phyloP scores from a whole-genome alignment of 2,113 vertebrate genomes.

The Picathartes gymnocephalus region DNA sequence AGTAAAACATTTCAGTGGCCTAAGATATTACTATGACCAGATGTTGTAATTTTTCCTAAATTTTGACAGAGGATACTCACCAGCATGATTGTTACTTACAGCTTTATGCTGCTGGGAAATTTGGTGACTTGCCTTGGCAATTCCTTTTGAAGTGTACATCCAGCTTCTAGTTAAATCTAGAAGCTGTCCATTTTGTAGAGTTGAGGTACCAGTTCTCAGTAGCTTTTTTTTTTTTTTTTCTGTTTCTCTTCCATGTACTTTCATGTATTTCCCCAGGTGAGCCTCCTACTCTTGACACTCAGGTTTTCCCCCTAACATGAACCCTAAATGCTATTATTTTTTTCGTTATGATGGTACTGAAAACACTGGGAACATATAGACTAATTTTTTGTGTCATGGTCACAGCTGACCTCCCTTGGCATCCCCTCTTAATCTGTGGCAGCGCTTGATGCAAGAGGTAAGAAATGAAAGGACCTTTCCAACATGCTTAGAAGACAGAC shows the following conservation, averaged over 20 bases:
- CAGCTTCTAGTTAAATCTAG: neutral
- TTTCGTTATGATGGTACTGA: neutral
- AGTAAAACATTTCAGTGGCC: neutral
- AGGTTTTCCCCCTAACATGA: neutral
- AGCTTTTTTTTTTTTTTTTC: neutral
- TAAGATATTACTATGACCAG: neutral
- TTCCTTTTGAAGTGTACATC: neutral
- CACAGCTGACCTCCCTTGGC: neutral
- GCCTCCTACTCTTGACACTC: neutral
- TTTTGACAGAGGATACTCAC: neutral
- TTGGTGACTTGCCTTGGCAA: neutral
- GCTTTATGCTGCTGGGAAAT: neutral
- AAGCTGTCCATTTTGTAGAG: neutral
- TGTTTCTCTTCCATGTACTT: neutral
- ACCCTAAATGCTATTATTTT: neutral
- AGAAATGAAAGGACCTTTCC: neutral
- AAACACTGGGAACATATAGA: neutral
- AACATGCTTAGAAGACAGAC: neutral
- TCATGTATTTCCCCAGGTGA: neutral
- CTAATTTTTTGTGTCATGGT: neutral
- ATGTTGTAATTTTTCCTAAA: neutral
- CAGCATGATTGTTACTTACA: neutral
- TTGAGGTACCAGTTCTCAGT: neutral
- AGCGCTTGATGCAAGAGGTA: neutral
- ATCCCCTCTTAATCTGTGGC: neutral